These are phyloP conservation scores for Gavia stellata DNA, from an alignment of 2,113 vertebrate genomes.

Conservation along the genomic window DNA sequence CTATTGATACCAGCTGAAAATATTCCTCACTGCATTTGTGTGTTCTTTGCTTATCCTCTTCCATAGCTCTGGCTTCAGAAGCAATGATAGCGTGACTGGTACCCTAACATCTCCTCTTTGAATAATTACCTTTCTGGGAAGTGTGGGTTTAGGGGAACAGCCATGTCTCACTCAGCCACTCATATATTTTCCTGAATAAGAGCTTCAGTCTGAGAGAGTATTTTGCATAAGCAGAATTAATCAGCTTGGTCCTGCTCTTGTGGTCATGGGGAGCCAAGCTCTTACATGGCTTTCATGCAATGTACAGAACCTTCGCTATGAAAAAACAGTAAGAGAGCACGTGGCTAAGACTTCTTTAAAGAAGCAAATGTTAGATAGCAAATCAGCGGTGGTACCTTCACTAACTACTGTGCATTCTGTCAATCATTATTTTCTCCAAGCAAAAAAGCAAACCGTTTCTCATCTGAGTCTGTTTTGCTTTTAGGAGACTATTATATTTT, in stretches of 20 bases:
- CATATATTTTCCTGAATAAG: background rate
- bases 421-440: background rate
- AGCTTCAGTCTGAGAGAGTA: background rate
- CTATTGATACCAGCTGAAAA: background rate
- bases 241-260: background rate
- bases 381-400: background rate
- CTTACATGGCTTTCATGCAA: background rate
- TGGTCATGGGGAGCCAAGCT: background rate
- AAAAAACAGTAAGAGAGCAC: background rate
- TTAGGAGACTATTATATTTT: background rate
- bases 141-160: background rate
- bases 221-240: constrained; percentile 11
- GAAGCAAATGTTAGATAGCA: background rate
- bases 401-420: background rate
- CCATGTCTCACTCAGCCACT: background rate
- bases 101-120: background rate
- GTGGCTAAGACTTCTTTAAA: background rate
- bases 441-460: background rate
- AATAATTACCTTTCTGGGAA: background rate
- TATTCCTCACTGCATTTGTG: background rate
- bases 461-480: background rate
- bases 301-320: background rate
- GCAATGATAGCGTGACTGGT: background rate
- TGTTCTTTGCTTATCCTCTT: background rate
- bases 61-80: background rate